Percentiles rank a stretch among this genome's conserved stretches.
phyloP scores from a whole-genome alignment of 2,888 invertebrate genomes.

The Malacosoma neustria region DNA sequence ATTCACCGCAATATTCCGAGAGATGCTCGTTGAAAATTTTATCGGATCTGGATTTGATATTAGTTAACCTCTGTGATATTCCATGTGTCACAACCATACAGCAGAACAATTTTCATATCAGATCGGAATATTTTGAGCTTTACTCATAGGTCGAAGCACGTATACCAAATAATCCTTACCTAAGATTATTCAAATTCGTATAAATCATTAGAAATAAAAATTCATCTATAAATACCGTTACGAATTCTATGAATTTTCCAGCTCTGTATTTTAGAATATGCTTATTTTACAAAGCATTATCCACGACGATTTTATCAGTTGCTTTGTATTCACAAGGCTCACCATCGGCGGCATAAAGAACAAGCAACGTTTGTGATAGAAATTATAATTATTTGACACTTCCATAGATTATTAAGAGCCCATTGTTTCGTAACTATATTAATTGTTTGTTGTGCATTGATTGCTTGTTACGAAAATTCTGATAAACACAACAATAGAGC shows the following conservation, averaged over 20 bases:
- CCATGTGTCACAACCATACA: no score
- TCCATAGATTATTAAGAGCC: conserved; percentile 34
- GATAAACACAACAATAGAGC: background rate
- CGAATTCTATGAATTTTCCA: background rate
- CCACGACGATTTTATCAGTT: conserved; percentile 49
- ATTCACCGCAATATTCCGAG: no score
- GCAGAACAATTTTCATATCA: no score
- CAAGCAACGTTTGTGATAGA: conserved; percentile 48
- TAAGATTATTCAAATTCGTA: no score
- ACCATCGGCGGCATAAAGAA: conserved; percentile 51
- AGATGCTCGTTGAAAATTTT: no score
- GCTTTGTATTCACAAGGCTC: conserved; percentile 48
- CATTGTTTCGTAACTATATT: conserved; percentile 23
- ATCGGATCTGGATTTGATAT: no score
- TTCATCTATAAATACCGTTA: conserved; percentile 1
- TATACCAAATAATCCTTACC: no score
- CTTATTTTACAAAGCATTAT: conserved; percentile 23
- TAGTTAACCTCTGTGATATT: no score
- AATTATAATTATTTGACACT: conserved; percentile 59
- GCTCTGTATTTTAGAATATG: conserved; percentile 1
- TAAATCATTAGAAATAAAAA: background rate
- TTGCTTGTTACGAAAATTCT: background rate
- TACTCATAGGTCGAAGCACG: no score
- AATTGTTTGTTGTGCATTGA: conserved; percentile 3
- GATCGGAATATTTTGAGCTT: no score